Evolutionary conservation across 2,113 vertebrate genomes (phyloP).

Genomic region (Pomatorhinus ruficollis): DNA sequence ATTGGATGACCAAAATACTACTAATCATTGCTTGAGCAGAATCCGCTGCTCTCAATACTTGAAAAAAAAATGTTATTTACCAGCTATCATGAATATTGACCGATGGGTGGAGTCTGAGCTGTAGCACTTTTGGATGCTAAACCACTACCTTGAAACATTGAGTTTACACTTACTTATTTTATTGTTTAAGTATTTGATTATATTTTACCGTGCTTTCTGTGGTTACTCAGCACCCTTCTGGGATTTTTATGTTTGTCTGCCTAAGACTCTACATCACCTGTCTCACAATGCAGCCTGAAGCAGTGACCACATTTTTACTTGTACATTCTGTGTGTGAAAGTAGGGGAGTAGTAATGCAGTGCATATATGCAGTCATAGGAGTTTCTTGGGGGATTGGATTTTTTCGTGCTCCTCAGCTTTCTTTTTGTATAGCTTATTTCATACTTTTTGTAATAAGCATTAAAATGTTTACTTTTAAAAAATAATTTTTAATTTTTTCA

Average conservation of each 20-base stretch:
- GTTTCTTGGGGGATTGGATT: background rate
- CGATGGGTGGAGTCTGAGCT: background rate
- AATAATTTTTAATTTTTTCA: background rate
- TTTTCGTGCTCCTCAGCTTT: background rate
- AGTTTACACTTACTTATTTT: background rate
- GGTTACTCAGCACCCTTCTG: background rate
- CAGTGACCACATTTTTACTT: background rate
- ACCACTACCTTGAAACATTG: background rate
- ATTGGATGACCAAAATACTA: conserved; percentile 1
- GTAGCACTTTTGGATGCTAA: background rate
- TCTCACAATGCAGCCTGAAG: background rate
- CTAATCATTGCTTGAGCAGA: background rate
- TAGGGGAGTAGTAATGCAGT: background rate
- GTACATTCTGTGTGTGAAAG: background rate
- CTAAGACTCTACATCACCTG: background rate
- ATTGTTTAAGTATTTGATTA: background rate
- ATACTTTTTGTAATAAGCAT: background rate
- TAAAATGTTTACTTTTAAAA: background rate
- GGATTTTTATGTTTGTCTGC: conserved; percentile 25
- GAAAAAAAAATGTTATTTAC: background rate
- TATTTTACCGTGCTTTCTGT: background rate
- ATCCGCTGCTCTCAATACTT: background rate
- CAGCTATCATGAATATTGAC: background rate
- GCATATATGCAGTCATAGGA: background rate
- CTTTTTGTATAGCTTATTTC: background rate